Percentiles rank a stretch among this genome's conserved stretches.
phyloP scores from a whole-genome alignment of 2,888 invertebrate species.

The Chrysotoxum bicinctum region DNA sequence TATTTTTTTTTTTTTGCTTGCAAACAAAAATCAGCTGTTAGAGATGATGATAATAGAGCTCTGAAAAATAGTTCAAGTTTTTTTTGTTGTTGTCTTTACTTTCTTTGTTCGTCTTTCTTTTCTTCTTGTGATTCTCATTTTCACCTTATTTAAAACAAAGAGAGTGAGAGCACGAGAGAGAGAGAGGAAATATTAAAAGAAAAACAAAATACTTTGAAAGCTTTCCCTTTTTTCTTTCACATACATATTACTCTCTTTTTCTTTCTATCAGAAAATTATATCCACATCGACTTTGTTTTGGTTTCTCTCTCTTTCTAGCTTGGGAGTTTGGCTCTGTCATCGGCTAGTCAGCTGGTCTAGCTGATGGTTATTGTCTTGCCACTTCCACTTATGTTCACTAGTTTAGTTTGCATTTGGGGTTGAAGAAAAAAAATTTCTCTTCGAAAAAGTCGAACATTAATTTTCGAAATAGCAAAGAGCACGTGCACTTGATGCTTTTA shows the following conservation, averaged over 20 bases:
- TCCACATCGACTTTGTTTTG: slow-evolving; percentile 49
- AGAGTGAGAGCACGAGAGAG: not conserved
- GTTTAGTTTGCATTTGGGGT: not conserved
- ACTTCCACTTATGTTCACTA: not conserved
- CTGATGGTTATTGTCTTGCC: not conserved
- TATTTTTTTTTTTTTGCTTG: too few relatives aligned
- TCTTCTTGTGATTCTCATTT: not conserved
- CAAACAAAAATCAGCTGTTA: slow-evolving; percentile 71
- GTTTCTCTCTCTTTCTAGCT: slow-evolving; percentile 55
- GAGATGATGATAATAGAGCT: slow-evolving; percentile 45
- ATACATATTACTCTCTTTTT: slow-evolving; percentile 3
- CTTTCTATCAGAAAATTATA: not conserved
- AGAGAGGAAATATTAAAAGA: not conserved
- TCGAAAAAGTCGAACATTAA: slow-evolving; percentile 59
- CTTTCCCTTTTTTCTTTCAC: slow-evolving; percentile 54
- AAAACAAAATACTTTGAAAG: slow-evolving; percentile 31
- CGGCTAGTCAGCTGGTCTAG: slow-evolving; percentile 41
- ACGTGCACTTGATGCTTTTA: slow-evolving; percentile 50
- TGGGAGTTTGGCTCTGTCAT: not conserved
- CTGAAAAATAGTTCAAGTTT: not conserved
- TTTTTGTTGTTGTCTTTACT: not conserved
- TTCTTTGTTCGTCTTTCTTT: slow-evolving; percentile 32
- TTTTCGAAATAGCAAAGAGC: slow-evolving; percentile 67
- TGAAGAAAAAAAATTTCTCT: slow-evolving; percentile 37
- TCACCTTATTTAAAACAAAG: not conserved